Evolutionary conservation across 92 coral and sea anemone species (phyloP).

Genomic region (Epizoanthus scotinus): DNA sequence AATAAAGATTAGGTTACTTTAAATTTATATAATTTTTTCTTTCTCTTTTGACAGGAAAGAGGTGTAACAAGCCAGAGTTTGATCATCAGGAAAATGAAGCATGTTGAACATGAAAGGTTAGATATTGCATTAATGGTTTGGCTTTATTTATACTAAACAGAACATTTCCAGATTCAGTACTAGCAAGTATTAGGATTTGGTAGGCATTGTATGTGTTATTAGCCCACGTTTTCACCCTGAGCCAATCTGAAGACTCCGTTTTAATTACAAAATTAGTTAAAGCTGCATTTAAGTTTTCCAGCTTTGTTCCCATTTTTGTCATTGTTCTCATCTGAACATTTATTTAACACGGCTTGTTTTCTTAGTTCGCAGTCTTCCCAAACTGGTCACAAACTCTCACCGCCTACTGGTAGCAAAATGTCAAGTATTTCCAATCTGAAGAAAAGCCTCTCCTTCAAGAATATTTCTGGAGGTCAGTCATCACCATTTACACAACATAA

Average conservation of each 20-base stretch:
- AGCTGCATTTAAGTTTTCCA: too few relatives aligned
- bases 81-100: conserved; percentile 89
- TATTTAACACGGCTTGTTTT: neutral
- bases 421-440: conserved; percentile 82
- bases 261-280: too few relatives aligned
- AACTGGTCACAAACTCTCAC: conserved; percentile 73
- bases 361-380: conserved; percentile 40
- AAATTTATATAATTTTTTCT: neutral
- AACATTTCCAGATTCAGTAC: too few relatives aligned
- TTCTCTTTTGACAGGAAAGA: conserved; percentile 58
- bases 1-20: neutral
- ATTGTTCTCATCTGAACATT: too few relatives aligned
- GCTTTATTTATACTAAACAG: neutral
- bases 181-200: too few relatives aligned
- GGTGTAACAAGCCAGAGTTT: conserved; percentile 94
- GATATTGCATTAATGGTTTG: conserved; percentile 52
- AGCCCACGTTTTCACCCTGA: too few relatives aligned
- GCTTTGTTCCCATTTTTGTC: too few relatives aligned
- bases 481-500: conserved; percentile 47
- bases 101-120: conserved; percentile 82
- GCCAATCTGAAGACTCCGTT: too few relatives aligned
- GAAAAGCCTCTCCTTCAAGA: conserved; percentile 91
- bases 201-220: too few relatives aligned
- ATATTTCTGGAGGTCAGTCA: conserved; percentile 79
- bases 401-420: conserved; percentile 82